Evolutionary conservation across 2,797 vertebrate genomes (phyloP).

Genomic region (Aeoliscus strigatus): DNA sequence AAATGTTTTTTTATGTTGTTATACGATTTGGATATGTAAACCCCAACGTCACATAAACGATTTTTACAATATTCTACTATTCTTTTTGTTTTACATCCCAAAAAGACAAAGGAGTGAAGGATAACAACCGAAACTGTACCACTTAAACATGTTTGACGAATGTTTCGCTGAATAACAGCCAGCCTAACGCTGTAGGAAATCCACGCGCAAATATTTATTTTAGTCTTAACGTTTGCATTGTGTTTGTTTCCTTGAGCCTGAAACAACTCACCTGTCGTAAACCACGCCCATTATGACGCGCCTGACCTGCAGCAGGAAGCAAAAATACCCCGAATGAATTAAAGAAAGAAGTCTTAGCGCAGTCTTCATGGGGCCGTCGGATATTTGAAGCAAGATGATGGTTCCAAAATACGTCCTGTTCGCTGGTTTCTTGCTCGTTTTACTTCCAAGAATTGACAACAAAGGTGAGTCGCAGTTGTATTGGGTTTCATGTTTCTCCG

Average conservation of each 20-base stretch:
- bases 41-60: no score
- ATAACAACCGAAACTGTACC: no score
- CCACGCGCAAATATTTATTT: not conserved
- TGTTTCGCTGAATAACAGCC: no score
- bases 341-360: not conserved
- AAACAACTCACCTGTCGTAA: constrained; percentile 14
- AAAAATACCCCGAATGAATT: not conserved
- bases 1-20: no score
- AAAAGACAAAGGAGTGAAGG: no score
- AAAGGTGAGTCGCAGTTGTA: constrained; percentile 42
- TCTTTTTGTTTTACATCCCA: no score
- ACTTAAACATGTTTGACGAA: no score
- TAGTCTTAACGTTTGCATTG: accelerated
- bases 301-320: constrained; percentile 16
- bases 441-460: constrained; percentile 19
- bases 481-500: not conserved
- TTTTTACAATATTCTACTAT: no score
- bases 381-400: constrained; percentile 25
- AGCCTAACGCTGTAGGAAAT: no score
- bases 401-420: constrained; percentile 1
- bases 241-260: not conserved
- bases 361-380: not conserved
- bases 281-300: constrained; percentile 34
- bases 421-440: constrained; percentile 18
- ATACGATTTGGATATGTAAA: no score